These are phyloP conservation scores for Scelioninae gen. 1 DNA, from an alignment of 2,888 invertebrate genomes.

Conservation along the genomic window DNA sequence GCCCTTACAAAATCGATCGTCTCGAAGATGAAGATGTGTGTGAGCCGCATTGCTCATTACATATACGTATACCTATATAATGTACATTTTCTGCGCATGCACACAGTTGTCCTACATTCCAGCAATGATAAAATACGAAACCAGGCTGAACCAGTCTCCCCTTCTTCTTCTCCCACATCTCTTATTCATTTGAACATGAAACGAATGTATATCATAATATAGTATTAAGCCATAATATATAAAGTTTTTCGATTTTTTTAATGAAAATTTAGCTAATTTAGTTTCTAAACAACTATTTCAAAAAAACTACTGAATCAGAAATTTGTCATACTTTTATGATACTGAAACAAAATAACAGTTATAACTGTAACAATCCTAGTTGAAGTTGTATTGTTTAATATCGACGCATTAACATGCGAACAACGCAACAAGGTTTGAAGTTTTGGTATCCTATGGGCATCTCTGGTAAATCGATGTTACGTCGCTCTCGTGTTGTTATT, in stretches of 20 bases:
- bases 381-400: too few species aligned
- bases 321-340: too few species aligned
- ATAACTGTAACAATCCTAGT: too few species aligned
- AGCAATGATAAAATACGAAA: constrained; percentile 66
- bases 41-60: constrained; percentile 44
- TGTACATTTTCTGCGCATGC: constrained; percentile 64
- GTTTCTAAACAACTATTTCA: too few species aligned
- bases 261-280: too few species aligned
- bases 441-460: too few species aligned
- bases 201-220: constrained; percentile 40
- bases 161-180: constrained; percentile 44
- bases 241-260: constrained; percentile 36
- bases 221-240: constrained; percentile 25
- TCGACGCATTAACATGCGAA: too few species aligned
- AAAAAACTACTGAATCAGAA: too few species aligned
- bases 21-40: constrained; percentile 5
- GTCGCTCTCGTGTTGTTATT: too few species aligned
- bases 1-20: constrained; percentile 69
- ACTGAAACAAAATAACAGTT: too few species aligned
- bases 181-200: constrained; percentile 38
- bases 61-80: constrained; percentile 47
- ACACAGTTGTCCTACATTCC: constrained; percentile 70
- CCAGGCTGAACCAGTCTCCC: constrained; percentile 63
- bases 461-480: too few species aligned
- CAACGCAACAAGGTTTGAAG: too few species aligned